Evolutionary conservation across 2,888 invertebrate species (phyloP).

Genomic region (Caenorhabditis becei): DNA sequence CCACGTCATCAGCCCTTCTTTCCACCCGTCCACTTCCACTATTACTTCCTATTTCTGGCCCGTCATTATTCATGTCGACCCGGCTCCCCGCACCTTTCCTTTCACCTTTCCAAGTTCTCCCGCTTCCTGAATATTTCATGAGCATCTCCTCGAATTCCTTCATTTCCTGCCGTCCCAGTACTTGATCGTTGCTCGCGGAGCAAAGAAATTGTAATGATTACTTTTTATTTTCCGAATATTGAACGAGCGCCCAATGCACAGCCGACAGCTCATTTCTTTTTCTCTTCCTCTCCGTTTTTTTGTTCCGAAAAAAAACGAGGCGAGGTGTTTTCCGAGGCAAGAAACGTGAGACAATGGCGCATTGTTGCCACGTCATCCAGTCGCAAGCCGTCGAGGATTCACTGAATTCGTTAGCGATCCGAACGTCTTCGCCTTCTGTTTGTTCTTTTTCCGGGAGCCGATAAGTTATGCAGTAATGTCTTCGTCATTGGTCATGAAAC

Average conservation of each 20-base stretch:
- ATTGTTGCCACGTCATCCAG: conserved; percentile 8
- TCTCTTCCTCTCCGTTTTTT: neutral
- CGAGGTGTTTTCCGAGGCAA: conserved; percentile 3
- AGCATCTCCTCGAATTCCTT: neutral
- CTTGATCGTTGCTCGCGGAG: neutral
- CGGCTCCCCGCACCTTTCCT: neutral
- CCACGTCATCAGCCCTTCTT: neutral
- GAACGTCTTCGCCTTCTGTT: neutral
- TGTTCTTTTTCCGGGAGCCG: neutral
- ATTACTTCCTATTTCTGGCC: neutral
- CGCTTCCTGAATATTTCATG: conserved; percentile 17
- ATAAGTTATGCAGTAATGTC: neutral
- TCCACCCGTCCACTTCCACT: neutral
- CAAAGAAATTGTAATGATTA: conserved; percentile 28
- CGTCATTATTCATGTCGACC: neutral
- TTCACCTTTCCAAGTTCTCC: neutral
- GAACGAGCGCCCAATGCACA: neutral
- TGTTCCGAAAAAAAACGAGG: neutral
- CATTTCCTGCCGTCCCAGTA: neutral
- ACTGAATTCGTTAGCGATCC: conserved; percentile 2
- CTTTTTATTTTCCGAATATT: conserved; percentile 20
- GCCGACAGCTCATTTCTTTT: neutral
- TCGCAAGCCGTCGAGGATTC: neutral
- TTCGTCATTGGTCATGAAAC: neutral
- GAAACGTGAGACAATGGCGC: conserved; percentile 10